Conservation (phyloP, 2,113 vertebrate genomes). For the Phalacrocorax aristotelis region DNA sequence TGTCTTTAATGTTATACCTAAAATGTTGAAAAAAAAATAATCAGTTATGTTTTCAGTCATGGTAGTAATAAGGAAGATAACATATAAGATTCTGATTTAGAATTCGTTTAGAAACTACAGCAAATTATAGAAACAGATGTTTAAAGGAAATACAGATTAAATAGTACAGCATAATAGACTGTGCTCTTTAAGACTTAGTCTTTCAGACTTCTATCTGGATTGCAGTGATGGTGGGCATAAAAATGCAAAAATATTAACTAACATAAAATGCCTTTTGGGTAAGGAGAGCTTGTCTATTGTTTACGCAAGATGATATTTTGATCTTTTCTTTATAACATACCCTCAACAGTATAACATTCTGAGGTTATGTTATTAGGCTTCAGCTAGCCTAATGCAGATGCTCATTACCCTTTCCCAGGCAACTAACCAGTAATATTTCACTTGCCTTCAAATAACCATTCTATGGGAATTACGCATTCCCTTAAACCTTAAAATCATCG, state of each 20-base stretch:
- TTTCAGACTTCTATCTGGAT: neutral
- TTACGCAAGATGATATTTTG: neutral
- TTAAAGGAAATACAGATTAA: neutral
- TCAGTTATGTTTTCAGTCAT: neutral
- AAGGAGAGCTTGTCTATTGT: neutral
- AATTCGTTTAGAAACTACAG: neutral
- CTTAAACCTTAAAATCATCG: neutral
- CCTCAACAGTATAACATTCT: neutral
- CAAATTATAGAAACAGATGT: neutral
- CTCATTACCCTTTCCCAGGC: neutral
- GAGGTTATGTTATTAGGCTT: neutral
- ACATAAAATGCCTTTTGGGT: neutral
- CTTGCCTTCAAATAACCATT: neutral
- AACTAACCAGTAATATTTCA: neutral
- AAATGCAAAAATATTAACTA: neutral
- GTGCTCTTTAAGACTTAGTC: neutral
- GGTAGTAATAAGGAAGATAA: neutral
- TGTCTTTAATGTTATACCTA: constrained; percentile 92
- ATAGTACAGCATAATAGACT: neutral
- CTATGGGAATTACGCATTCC: neutral
- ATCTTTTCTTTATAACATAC: neutral
- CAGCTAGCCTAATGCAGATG: neutral
- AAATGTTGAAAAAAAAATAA: neutral
- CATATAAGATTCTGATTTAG: neutral
- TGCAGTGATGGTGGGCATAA: neutral